Base-by-base conservation (phyloP, 2,797 vertebrate genomes). In the Fistularia commersonii region DNA sequence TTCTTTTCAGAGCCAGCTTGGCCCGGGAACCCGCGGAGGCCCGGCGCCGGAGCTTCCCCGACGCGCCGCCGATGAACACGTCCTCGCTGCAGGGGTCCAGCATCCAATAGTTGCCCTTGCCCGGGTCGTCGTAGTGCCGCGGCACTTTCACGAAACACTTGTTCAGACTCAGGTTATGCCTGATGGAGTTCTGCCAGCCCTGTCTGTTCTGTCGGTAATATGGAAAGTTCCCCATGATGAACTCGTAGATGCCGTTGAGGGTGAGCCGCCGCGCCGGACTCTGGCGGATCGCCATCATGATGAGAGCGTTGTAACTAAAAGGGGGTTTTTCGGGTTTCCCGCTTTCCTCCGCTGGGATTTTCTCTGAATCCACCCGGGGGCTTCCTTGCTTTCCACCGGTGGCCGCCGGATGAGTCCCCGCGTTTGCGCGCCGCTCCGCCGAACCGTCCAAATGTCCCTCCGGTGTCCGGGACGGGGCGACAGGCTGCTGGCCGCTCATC, bases 71-170 rank as follows among this genome's bases (percentile, higher is more conserved):
- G 3, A 93, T 92, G 66, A 92, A 92, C 11, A 92, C 89, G 10
- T 92, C 90, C 41, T 92, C 88, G 7, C 91, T 92, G 72, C 89
- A 91, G 13, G 91, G 90, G 80, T 91, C 91, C 66, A 93, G 72
- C 88, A 89, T 90, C 91, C 91, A 92, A 71, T 92, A 93, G 76
- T 89, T 92, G 33, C 91, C 91, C 46, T 93, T 93, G 0, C 91
- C 91, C 1, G 91, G 91, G 61, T 92, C 90, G 0, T 92, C 86
- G 0, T 91, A 91, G 69, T 90, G 90, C 11, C 91, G 87, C 11
- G 91, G 91, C 13, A 93, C 90, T 54, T 92, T 92, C 3, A 93
- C 84, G 12, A 92, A 91, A 50, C 90, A 91, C 67, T 92, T 92
- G 43, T 92, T 93, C n/a, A 93, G 83, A 48, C 91, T 92, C 54